These are phyloP conservation scores for Pentalonia nigronervosa DNA, from an alignment of 1,140 invertebrate genomes.

Conservation along the genomic window DNA sequence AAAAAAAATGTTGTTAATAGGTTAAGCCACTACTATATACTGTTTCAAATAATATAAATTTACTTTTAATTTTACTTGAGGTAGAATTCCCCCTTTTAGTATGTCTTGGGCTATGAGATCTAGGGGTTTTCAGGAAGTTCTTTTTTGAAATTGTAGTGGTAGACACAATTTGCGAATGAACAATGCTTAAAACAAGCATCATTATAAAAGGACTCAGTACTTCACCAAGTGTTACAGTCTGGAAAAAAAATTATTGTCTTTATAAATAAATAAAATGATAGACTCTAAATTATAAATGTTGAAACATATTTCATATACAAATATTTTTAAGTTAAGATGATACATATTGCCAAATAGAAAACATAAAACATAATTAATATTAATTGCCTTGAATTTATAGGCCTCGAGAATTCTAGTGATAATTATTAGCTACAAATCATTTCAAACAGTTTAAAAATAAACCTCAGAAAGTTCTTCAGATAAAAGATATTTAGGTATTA, in stretches of 20 bases:
- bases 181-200: slow-evolving; percentile 81
- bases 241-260: slow-evolving; percentile 59
- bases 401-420: not conserved
- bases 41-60: not conserved
- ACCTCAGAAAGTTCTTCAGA: too few relatives aligned
- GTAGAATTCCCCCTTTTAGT: slow-evolving; percentile 39
- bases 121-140: slow-evolving; percentile 46
- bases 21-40: not conserved
- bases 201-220: slow-evolving; percentile 80
- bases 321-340: too few relatives aligned
- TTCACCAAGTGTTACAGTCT: slow-evolving; percentile 70
- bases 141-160: slow-evolving; percentile 64
- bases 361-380: not conserved
- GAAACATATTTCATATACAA: not conserved
- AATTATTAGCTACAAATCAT: not conserved
- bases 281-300: not conserved
- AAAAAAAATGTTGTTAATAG: not conserved
- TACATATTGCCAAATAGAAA: too few relatives aligned
- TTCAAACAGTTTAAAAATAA: too few relatives aligned
- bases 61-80: slow-evolving; percentile 57
- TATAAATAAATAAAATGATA: slow-evolving; percentile 15
- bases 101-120: slow-evolving; percentile 48
- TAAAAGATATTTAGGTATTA: too few relatives aligned
- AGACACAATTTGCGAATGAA: slow-evolving; percentile 91
- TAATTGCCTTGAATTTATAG: too few relatives aligned